Evolutionary conservation across 2,113 vertebrate genomes (phyloP).

Genomic region (Tor tambroides): DNA sequence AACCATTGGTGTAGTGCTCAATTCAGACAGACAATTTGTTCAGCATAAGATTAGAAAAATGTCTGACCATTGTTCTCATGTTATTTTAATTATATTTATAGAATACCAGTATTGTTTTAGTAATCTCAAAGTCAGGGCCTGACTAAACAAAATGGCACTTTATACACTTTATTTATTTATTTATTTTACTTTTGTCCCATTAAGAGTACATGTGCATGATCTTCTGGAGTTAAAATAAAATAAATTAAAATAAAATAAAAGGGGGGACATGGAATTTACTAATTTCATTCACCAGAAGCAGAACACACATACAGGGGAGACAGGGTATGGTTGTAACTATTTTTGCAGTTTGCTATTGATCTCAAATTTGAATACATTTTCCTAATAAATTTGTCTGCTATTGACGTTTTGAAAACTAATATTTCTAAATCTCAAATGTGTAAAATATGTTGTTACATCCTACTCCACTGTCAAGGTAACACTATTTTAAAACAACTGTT

Average conservation of each 20-base stretch:
- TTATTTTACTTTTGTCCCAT: background rate
- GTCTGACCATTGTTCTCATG: background rate
- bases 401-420: too few species aligned
- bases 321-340: too few species aligned
- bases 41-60: background rate
- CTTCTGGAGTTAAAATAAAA: too few species aligned
- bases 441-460: too few species aligned
- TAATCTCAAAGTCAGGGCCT: background rate
- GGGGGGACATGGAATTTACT: too few species aligned
- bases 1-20: background rate
- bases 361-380: too few species aligned
- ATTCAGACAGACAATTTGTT: background rate
- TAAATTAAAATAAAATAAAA: too few species aligned
- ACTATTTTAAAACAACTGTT: too few species aligned
- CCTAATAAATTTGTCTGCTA: too few species aligned
- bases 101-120: background rate
- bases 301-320: background rate
- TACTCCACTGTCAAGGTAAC: too few species aligned
- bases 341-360: background rate
- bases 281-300: background rate
- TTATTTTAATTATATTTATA: background rate
- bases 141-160: background rate
- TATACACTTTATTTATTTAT: too few species aligned
- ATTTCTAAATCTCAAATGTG: too few species aligned
- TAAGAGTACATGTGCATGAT: background rate